Percentiles rank a stretch among this genome's conserved stretches.
Conservation (phyloP, 2,888 invertebrate genomes). For the Timandra comae region DNA sequence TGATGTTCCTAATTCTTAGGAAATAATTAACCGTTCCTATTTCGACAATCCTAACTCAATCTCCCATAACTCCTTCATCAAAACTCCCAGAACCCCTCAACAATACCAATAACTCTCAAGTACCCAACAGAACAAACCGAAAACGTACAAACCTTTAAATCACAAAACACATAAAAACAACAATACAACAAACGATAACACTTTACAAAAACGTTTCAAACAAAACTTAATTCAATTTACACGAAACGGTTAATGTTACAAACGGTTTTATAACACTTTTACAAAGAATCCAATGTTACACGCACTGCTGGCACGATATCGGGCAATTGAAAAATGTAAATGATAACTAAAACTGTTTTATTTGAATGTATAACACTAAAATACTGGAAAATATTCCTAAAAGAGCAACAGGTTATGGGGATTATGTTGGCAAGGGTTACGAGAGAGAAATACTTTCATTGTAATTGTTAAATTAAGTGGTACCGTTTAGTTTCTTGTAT, state of each 20-base stretch:
- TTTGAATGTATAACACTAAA: constrained; percentile 54
- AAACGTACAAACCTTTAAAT: background rate
- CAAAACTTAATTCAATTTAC: constrained; percentile 17
- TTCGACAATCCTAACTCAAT: no score
- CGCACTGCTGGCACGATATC: constrained; percentile 55
- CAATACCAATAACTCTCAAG: no score
- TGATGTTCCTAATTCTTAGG: no score
- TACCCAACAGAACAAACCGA: no score
- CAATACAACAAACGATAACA: constrained; percentile 4
- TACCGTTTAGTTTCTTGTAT: no score
- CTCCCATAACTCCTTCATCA: no score
- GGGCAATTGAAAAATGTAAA: constrained; percentile 73
- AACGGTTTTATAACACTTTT: constrained; percentile 13
- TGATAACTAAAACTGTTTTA: constrained; percentile 65
- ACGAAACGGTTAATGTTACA: constrained; percentile 9
- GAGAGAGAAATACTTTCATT: no score
- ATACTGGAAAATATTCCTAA: background rate
- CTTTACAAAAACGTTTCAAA: constrained; percentile 9
- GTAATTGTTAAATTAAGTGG: no score
- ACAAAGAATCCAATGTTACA: constrained; percentile 25
- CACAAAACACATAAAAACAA: background rate
- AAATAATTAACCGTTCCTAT: no score
- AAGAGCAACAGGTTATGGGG: background rate
- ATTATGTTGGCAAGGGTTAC: no score
- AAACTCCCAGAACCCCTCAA: no score